These are phyloP conservation scores for Lampris megalopsis DNA, from an alignment of 2,113 vertebrate species.

Conservation along the genomic window DNA sequence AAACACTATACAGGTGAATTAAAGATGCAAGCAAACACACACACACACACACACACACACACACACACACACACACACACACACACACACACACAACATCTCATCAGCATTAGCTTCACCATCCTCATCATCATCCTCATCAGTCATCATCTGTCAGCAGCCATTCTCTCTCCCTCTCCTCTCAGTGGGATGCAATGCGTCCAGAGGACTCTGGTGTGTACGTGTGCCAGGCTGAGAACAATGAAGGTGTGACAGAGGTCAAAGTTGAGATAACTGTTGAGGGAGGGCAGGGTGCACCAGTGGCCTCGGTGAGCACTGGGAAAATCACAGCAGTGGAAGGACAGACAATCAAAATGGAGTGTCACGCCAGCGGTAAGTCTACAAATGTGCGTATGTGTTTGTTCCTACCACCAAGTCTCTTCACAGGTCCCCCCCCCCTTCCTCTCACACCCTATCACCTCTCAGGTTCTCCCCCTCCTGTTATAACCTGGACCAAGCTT, in stretches of 20 bases:
- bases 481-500: constrained; percentile 94
- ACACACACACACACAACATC: neutral
- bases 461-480: constrained; percentile 88
- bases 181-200: constrained; percentile 83
- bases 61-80: neutral
- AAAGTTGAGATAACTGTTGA: constrained; percentile 86
- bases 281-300: constrained; percentile 56
- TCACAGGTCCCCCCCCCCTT: neutral
- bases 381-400: neutral
- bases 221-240: constrained; percentile 87
- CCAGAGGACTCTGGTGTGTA: constrained; percentile 87
- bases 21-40: neutral
- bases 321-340: constrained; percentile 86
- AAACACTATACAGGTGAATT: constrained; percentile 67
- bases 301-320: constrained; percentile 75
- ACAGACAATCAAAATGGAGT: constrained; percentile 84
- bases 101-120: neutral
- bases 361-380: constrained; percentile 85
- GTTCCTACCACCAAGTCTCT: neutral
- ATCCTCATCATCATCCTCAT: neutral
- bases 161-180: neutral
- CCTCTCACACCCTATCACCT: neutral
- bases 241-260: constrained; percentile 84
- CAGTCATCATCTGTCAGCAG: neutral
- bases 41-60: neutral